These are phyloP conservation scores for Pseudococcus jackbeardsleyi DNA, from an alignment of 2,888 invertebrate genomes.

Conservation along the genomic window DNA sequence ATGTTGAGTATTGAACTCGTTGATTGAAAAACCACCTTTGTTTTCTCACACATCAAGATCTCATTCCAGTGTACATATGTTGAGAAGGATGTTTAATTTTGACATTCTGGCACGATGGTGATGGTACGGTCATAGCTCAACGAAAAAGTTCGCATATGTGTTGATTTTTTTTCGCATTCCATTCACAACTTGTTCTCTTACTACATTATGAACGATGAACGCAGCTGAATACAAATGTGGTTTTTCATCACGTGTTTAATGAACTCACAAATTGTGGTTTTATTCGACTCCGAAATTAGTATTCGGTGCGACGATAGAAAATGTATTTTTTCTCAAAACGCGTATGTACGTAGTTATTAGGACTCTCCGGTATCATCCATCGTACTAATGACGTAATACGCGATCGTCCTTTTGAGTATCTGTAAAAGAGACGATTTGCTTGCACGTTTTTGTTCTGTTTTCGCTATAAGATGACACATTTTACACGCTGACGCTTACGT, in stretches of 20 bases:
- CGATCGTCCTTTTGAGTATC: slow-evolving; percentile 41
- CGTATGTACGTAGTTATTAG: slow-evolving; percentile 4
- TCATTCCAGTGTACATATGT: background rate
- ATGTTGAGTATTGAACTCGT: too few relatives aligned
- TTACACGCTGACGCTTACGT: slow-evolving; percentile 50
- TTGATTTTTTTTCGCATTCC: slow-evolving; percentile 38
- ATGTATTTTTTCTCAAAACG: slow-evolving; percentile 40
- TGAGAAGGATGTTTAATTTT: slow-evolving; percentile 18
- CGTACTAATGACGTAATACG: slow-evolving; percentile 23
- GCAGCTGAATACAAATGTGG: slow-evolving; percentile 48
- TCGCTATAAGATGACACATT: slow-evolving; percentile 50
- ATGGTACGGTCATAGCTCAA: background rate
- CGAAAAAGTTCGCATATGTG: slow-evolving; percentile 38
- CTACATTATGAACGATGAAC: slow-evolving; percentile 22
- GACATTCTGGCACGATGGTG: slow-evolving; percentile 13
- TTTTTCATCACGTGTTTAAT: slow-evolving; percentile 35
- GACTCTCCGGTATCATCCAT: background rate
- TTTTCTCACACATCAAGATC: background rate
- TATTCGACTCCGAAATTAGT: slow-evolving; percentile 29
- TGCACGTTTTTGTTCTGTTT: slow-evolving; percentile 48
- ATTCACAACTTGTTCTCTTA: slow-evolving; percentile 45
- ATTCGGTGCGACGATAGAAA: slow-evolving; percentile 40
- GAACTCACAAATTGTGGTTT: slow-evolving; percentile 29
- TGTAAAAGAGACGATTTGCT: slow-evolving; percentile 15
- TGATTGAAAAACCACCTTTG: background rate